Conservation (phyloP, 2,888 invertebrate genomes). For the Callimorpha dominula region DNA sequence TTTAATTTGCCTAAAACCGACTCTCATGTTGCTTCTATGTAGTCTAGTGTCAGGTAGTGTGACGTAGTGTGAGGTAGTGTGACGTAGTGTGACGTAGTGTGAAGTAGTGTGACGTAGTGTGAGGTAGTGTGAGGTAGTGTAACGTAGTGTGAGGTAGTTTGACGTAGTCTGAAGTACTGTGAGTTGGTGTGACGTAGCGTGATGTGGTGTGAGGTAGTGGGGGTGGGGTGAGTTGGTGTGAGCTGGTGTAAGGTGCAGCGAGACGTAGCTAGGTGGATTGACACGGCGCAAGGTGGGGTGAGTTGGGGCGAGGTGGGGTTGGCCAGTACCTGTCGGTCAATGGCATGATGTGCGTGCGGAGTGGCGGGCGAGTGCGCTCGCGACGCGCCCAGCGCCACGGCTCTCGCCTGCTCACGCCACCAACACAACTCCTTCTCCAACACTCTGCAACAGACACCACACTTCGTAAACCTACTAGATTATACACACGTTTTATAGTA, state of each 20-base stretch:
- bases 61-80: no score
- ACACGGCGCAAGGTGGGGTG: not conserved
- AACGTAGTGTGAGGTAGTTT: no score
- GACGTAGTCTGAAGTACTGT: no score
- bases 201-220: no score
- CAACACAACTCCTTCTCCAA: slow-evolving; percentile 78
- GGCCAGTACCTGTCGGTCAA: slow-evolving; percentile 70
- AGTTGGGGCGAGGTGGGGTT: slow-evolving; percentile 1
- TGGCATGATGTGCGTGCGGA: slow-evolving; percentile 57
- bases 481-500: no score
- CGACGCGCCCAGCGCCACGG: slow-evolving; percentile 66
- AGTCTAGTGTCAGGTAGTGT: no score
- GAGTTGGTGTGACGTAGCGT: no score
- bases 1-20: no score
- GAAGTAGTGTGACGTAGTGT: not conserved
- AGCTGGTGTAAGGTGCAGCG: not conserved
- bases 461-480: not conserved
- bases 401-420: slow-evolving; percentile 78
- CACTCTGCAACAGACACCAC: slow-evolving; percentile 58
- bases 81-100: not conserved
- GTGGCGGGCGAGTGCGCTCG: slow-evolving; percentile 80
- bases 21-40: no score
- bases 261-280: not conserved
- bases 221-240: no score
- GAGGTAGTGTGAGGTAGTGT: no score